Evolutionary conservation across 2,888 invertebrate genomes (phyloP).

Genomic region (Trilocha varians): DNA sequence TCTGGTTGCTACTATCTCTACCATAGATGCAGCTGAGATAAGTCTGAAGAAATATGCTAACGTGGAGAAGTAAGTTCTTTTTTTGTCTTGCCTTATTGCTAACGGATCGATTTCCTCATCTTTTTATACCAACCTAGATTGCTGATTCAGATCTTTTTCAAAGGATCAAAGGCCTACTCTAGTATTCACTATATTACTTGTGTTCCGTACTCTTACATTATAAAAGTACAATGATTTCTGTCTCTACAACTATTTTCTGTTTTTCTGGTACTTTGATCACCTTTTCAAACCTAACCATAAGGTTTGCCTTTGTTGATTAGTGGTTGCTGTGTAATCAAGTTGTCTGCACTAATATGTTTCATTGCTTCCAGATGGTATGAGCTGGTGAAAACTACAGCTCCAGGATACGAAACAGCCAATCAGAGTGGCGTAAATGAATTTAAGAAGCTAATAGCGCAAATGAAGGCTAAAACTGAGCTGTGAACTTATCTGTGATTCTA

Average conservation of each 20-base stretch:
- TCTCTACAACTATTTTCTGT: no score
- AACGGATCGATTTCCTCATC: no score
- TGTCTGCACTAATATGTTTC: background rate
- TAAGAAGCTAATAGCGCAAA: constrained; percentile 27
- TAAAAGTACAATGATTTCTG: no score
- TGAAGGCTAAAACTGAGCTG: constrained; percentile 30
- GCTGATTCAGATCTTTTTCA: no score
- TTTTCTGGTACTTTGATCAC: no score
- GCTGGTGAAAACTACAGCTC: constrained; percentile 31
- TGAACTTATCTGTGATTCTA: constrained; percentile 11
- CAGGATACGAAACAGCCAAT: constrained; percentile 46
- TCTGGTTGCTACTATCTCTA: constrained; percentile 77
- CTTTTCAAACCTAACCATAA: no score
- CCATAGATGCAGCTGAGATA: constrained; percentile 73
- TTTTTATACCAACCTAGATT: no score
- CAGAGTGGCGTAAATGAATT: constrained; percentile 47
- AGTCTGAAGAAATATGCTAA: constrained; percentile 73
- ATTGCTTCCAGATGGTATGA: constrained; percentile 34
- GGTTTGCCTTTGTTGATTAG: no score
- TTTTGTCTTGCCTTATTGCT: background rate
- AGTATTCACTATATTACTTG: no score
- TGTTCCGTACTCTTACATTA: no score
- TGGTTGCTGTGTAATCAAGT: no score
- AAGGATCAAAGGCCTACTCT: no score
- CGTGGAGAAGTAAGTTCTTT: constrained; percentile 16